Percentiles rank a stretch among this genome's conserved stretches.
Conservation (phyloP, 2,797 vertebrate species). For the Neomorphus geoffroyi region DNA sequence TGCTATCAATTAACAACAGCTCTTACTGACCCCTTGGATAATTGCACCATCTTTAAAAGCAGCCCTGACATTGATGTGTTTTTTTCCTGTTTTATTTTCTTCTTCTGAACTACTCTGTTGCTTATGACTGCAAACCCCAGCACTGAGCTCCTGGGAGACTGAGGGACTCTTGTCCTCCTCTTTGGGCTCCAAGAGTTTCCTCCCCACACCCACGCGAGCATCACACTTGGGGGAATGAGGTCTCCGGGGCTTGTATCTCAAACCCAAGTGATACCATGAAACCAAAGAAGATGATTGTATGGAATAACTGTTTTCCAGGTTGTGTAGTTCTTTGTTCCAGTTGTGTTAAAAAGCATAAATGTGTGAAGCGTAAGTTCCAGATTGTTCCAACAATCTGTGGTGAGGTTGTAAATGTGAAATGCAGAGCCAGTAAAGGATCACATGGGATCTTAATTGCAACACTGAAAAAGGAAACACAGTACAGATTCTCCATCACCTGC, state of each 20-base stretch:
- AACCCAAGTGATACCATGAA: not conserved
- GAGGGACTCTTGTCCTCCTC: not conserved
- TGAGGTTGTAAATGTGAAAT: not conserved
- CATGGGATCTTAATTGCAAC: rapidly evolving
- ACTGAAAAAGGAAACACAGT: not conserved
- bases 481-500: not conserved
- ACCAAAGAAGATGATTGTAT: not conserved
- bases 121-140: not conserved
- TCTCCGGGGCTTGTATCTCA: not conserved
- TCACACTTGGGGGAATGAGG: not conserved
- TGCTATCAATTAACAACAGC: conserved; percentile 49
- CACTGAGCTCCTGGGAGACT: not conserved
- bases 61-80: not conserved
- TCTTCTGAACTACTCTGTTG: not conserved
- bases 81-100: not conserved
- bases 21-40: not conserved
- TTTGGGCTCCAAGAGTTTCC: not conserved
- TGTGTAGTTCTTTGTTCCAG: not conserved
- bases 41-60: conserved; percentile 17
- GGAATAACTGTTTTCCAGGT: not conserved
- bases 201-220: not conserved
- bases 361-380: not conserved
- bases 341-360: not conserved
- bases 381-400: not conserved
- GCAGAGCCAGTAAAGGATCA: not conserved